Conservation (phyloP, 2,888 invertebrate genomes). For the Nephrotoma flavescens region DNA sequence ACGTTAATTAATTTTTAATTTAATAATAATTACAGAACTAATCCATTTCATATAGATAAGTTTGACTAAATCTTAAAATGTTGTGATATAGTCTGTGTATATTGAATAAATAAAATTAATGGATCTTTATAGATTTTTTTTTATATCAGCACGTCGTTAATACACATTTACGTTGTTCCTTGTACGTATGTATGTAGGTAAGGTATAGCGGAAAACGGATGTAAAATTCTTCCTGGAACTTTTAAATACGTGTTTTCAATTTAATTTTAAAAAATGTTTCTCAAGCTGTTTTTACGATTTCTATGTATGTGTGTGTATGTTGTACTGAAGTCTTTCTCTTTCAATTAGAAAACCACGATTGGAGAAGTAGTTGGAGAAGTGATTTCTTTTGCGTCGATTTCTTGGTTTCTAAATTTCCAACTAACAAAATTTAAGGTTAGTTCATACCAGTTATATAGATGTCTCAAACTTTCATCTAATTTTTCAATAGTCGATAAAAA, state of each 20-base stretch:
- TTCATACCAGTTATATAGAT: no score
- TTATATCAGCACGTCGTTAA: background rate
- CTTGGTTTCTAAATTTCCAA: no score
- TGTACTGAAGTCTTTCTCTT: background rate
- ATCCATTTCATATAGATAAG: background rate
- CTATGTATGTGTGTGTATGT: background rate
- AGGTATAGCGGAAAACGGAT: background rate
- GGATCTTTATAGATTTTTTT: background rate
- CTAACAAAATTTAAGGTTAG: no score
- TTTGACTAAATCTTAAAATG: background rate
- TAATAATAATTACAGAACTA: background rate
- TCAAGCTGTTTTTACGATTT: background rate
- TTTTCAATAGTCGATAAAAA: no score
- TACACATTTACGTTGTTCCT: background rate
- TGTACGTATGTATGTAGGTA: background rate
- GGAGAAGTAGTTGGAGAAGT: no score
- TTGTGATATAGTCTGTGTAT: background rate
- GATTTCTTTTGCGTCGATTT: no score
- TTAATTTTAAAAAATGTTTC: background rate
- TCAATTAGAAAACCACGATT: background rate
- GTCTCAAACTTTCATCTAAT: no score
- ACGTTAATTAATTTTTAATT: background rate
- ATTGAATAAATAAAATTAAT: background rate
- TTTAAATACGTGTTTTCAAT: background rate
- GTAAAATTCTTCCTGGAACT: background rate